phyloP scores from a whole-genome alignment of 2,113 vertebrate genomes.

The Calyptomena viridis region DNA sequence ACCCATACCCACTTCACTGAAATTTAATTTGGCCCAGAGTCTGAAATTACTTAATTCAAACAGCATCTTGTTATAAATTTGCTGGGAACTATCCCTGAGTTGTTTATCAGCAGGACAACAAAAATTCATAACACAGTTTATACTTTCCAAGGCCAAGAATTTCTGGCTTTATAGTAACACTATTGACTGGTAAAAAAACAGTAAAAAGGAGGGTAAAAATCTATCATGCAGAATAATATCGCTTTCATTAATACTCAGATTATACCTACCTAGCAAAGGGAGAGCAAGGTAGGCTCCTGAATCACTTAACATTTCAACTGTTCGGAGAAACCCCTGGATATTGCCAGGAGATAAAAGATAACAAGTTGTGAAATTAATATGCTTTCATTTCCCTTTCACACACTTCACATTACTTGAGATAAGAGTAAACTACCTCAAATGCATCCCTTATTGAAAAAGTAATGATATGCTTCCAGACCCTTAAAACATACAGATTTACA shows the following conservation, averaged over 20 bases:
- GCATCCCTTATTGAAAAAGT: not conserved
- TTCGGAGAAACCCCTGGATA: not conserved
- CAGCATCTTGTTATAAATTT: not conserved
- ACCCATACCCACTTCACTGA: not conserved
- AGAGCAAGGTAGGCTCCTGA: not conserved
- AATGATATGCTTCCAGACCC: not conserved
- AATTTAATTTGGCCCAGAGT: not conserved
- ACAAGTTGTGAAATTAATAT: not conserved
- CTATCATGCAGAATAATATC: not conserved
- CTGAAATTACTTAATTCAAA: not conserved
- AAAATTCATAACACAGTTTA: not conserved
- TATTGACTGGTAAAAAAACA: slow-evolving; percentile 3
- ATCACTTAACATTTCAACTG: not conserved
- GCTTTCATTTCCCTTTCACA: not conserved
- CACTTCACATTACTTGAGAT: not conserved
- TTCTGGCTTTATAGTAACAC: not conserved
- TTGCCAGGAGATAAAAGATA: not conserved
- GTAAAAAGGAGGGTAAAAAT: not conserved
- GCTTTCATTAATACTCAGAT: not conserved
- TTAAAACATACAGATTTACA: not conserved
- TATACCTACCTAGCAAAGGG: not conserved
- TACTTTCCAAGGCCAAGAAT: not conserved
- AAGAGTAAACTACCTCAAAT: slow-evolving; percentile 1
- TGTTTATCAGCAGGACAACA: not conserved
- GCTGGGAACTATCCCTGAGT: not conserved